Base-by-base conservation (phyloP, 1,140 invertebrate species). In the Anastatus disparis region DNA sequence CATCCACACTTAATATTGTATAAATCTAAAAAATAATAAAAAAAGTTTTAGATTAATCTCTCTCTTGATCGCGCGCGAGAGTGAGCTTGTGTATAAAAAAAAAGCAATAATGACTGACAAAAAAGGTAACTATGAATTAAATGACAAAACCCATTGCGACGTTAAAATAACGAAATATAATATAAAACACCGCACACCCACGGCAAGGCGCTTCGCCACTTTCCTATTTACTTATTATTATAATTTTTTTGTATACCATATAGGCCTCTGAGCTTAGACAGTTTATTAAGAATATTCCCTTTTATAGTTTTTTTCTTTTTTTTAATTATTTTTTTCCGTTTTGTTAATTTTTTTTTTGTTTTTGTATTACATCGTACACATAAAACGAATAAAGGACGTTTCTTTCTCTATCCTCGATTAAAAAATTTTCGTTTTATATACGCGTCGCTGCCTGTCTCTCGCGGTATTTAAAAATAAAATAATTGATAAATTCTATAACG, bases 81-180 rank as follows among this genome's bases (percentile, higher is more conserved):
- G n/a, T n/a, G n/a, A n/a, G n/a, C n/a, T n/a, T n/a, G n/a, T n/a
- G n/a, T n/a, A n/a, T n/a, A n/a, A n/a, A n/a, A n/a, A n/a, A n/a
- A n/a, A n/a, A n/a, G n/a, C n/a, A 82, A 85, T 84, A 84, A 85
- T 85, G 84, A 81, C 83, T 76, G 85, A 85, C 84, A 86, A 86
- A 73, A 86, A 86, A 86, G 85, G 85, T 86, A 86, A 86, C 76
- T 86, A 86, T 85, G 77, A 59, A 76, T 77, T 69, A 63, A 67
- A 66, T 71, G 74, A 61, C 53, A 55, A 44, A 65, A 64, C 17
- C 44, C 58, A 70, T 40, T 59, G 46, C 67, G 44, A 70, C 58
- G n/a, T n/a, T n/a, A n/a, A n/a, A n/a, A n/a, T n/a, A n/a, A n/a
- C n/a, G n/a, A n/a, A n/a, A n/a, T n/a, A n/a, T n/a, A n/a, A n/a